These are phyloP conservation scores for Fragum whitleyi DNA, from an alignment of 2,888 invertebrate genomes.

Conservation along the genomic window DNA sequence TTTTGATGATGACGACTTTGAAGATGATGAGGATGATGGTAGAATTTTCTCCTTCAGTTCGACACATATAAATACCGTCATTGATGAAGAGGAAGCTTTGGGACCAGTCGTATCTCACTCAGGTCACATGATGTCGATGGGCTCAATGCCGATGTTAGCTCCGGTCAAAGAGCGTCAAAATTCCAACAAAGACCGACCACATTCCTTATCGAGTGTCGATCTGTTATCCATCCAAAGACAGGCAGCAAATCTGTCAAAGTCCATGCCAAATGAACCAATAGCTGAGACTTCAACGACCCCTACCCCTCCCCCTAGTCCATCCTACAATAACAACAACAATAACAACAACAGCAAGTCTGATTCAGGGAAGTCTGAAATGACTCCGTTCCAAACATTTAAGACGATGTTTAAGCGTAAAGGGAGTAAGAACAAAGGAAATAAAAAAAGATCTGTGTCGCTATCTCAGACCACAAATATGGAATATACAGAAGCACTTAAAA, in stretches of 20 bases:
- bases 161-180: conserved; percentile 49
- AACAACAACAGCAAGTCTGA: conserved; percentile 33
- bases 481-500: conserved; percentile 74
- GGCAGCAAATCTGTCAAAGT: conserved; percentile 49
- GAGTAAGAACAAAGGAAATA: conserved; percentile 74
- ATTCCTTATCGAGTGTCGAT: conserved; percentile 76
- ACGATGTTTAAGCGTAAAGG: conserved; percentile 79
- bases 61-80: conserved; percentile 59
- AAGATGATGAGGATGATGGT: conserved; percentile 61
- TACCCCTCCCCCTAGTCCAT: conserved; percentile 56
- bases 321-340: conserved; percentile 31
- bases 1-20: conserved; percentile 19
- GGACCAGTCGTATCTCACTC: conserved; percentile 44
- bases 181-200: conserved; percentile 72
- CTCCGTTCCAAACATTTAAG: conserved; percentile 79
- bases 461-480: conserved; percentile 72
- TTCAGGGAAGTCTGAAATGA: conserved; percentile 64
- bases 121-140: conserved; percentile 66
- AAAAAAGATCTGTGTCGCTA: conserved; percentile 76
- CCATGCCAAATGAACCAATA: conserved; percentile 28
- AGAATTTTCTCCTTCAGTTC: conserved; percentile 62
- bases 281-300: conserved; percentile 36
- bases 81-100: conserved; percentile 56
- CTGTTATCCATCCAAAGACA: conserved; percentile 59
- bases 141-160: conserved; percentile 70